phyloP scores from a whole-genome alignment of 2,888 invertebrate species.

The Lumbricus terrestris region DNA sequence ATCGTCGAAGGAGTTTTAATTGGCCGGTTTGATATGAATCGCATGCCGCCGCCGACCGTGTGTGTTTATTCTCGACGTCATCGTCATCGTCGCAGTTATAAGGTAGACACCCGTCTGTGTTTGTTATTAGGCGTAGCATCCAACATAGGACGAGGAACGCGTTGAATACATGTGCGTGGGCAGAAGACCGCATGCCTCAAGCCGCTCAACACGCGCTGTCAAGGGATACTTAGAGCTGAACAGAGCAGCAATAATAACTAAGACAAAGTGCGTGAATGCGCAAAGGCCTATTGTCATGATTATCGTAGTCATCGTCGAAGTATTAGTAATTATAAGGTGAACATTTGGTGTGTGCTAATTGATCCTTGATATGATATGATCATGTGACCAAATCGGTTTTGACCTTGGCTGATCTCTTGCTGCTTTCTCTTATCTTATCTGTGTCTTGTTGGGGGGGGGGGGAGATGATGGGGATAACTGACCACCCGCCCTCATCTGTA shows the following conservation, averaged over 20 bases:
- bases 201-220: too few species aligned
- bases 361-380: background rate
- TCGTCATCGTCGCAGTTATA: background rate
- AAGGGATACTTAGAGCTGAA: too few species aligned
- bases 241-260: background rate
- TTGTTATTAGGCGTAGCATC: background rate
- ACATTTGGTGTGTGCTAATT: background rate
- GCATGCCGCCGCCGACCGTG: background rate
- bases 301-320: too few species aligned
- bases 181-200: background rate
- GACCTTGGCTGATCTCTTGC: background rate
- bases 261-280: background rate
- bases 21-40: slow-evolving; percentile 13
- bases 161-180: background rate
- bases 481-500: too few species aligned
- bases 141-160: background rate
- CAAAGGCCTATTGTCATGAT: background rate
- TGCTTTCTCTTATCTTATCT: too few species aligned
- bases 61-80: background rate
- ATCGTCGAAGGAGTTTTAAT: background rate
- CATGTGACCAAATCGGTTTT: background rate
- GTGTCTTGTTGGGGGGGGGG: too few species aligned
- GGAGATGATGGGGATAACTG: too few species aligned
- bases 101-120: background rate
- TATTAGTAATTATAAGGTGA: background rate